These are phyloP conservation scores for Dendrophyllia cribrosa DNA, from an alignment of 64 coral and sea anemone genomes.

Conservation along the genomic window DNA sequence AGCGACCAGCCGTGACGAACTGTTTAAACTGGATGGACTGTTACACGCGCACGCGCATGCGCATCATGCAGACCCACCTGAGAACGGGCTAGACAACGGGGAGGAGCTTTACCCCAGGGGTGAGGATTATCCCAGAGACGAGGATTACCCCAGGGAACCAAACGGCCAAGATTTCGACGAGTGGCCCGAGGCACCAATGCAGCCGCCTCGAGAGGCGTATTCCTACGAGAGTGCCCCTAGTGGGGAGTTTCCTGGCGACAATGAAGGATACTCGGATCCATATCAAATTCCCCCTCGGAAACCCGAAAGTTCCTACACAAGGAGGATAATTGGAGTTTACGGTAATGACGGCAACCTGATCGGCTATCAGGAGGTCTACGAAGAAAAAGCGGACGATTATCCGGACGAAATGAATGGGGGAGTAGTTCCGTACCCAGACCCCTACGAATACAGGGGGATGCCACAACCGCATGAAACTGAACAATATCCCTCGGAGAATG, in stretches of 20 bases:
- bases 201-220: background rate
- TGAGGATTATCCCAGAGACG: background rate
- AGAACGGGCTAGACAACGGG: background rate
- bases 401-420: slow-evolving; percentile 27
- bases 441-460: slow-evolving; percentile 1
- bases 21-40: slow-evolving; percentile 48
- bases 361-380: slow-evolving; percentile 43
- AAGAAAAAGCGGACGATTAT: slow-evolving; percentile 34
- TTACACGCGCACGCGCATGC: slow-evolving; percentile 26
- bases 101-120: background rate
- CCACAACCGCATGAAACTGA: slow-evolving; percentile 3
- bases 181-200: slow-evolving; percentile 10
- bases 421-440: slow-evolving; percentile 1
- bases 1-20: slow-evolving; percentile 10
- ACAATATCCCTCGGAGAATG: slow-evolving; percentile 1
- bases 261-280: slow-evolving; percentile 16
- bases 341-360: slow-evolving; percentile 27
- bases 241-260: background rate
- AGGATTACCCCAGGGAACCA: background rate
- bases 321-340: slow-evolving; percentile 44
- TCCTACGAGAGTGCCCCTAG: background rate
- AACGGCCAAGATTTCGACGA: background rate
- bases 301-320: slow-evolving; percentile 34
- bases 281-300: slow-evolving; percentile 16
- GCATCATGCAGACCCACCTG: slow-evolving; percentile 8